Evolutionary conservation across 2,113 vertebrate species (phyloP).

Genomic region (Aepyceros melampus): DNA sequence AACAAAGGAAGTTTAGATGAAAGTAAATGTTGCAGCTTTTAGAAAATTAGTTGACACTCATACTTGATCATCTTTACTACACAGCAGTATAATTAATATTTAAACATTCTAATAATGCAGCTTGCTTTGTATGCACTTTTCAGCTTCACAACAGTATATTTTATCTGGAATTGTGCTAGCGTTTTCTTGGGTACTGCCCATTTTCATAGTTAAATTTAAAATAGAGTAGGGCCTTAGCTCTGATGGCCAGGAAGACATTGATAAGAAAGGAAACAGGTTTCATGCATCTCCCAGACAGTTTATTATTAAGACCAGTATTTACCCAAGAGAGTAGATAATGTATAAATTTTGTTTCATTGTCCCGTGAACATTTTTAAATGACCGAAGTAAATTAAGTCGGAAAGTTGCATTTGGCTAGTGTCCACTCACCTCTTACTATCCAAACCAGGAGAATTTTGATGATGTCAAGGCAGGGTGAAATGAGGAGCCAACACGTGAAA

Average conservation of each 20-base stretch:
- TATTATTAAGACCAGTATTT: constrained; percentile 74
- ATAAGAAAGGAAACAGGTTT: constrained; percentile 70
- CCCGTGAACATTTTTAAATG: constrained; percentile 62
- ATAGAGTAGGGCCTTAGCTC: constrained; percentile 66
- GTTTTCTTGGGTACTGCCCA: constrained; percentile 78
- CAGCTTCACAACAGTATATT: constrained; percentile 96
- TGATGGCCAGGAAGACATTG: constrained; percentile 70
- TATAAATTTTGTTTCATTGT: constrained; percentile 66
- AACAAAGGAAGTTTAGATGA: constrained; percentile 84
- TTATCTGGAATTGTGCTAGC: constrained; percentile 89
- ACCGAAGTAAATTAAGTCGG: constrained; percentile 44
- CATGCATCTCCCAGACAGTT: constrained; percentile 56
- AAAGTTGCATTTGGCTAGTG: constrained; percentile 37
- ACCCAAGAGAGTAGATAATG: constrained; percentile 69
- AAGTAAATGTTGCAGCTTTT: constrained; percentile 85
- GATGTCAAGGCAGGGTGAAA: constrained; percentile 60
- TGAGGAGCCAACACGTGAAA: constrained; percentile 56
- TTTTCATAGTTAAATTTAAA: constrained; percentile 80
- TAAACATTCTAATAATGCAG: constrained; percentile 99
- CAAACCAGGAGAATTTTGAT: constrained; percentile 61
- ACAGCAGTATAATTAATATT: constrained; percentile 99
- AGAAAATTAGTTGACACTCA: constrained; percentile 93
- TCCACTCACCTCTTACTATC: constrained; percentile 48
- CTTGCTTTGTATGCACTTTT: constrained; percentile 98
- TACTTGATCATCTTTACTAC: constrained; percentile 99